Evolutionary conservation across 2,797 vertebrate species (phyloP).

Genomic region (Pelochelys cantorii): DNA sequence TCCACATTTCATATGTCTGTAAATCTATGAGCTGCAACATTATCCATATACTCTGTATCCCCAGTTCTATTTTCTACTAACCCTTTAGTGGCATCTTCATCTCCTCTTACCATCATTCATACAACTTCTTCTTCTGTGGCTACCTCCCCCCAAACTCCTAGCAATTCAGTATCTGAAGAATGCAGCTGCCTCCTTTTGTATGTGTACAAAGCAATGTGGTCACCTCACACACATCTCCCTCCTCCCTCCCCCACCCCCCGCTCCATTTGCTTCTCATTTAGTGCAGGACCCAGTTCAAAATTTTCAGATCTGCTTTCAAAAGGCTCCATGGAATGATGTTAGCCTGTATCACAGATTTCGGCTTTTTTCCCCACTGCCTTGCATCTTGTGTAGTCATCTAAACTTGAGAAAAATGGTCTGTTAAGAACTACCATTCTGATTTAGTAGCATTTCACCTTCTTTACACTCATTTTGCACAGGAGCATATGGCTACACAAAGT

Average conservation of each 20-base stretch:
- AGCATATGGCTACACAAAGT: background rate
- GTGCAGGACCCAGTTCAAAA: background rate
- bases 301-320: background rate
- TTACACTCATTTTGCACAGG: background rate
- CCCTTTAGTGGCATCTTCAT: background rate
- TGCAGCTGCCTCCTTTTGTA: background rate
- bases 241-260: background rate
- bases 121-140: background rate
- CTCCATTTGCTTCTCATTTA: background rate
- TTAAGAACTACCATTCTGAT: conserved; percentile 4
- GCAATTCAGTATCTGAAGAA: background rate
- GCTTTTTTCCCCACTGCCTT: background rate
- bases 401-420: background rate
- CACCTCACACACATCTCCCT: background rate
- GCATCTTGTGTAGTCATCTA: background rate
- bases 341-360: background rate
- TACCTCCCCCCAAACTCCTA: background rate
- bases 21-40: background rate
- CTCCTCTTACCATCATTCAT: conserved; percentile 1
- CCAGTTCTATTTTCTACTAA: background rate
- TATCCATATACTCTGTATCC: fast-evolving
- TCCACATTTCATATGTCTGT: conserved; percentile 9
- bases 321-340: background rate
- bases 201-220: background rate
- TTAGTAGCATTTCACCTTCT: background rate